Percentiles rank a stretch among this genome's conserved stretches.
Evolutionary conservation across 2,113 vertebrate genomes (phyloP).

Genomic region (Apteryx mantelli): DNA sequence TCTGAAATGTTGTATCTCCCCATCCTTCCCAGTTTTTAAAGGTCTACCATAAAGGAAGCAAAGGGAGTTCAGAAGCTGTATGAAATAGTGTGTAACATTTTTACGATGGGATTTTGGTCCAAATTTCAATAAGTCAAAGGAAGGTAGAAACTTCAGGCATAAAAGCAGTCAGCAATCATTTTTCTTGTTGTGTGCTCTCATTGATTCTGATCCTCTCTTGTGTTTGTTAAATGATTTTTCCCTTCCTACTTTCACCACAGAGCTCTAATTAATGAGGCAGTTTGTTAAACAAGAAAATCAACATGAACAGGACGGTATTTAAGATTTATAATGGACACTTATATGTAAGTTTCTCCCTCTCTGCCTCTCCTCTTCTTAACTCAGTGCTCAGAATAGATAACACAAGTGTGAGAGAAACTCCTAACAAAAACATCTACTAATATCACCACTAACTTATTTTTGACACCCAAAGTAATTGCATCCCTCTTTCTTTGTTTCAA

Average conservation of each 20-base stretch:
- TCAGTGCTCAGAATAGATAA: neutral
- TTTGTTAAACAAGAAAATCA: neutral
- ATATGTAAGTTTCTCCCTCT: neutral
- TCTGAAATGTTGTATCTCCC: neutral
- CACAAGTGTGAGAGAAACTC: neutral
- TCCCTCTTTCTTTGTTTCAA: neutral
- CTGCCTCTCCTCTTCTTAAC: neutral
- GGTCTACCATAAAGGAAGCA: neutral
- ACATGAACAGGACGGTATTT: neutral
- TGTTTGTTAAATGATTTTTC: conserved; percentile 7
- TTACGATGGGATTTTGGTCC: neutral
- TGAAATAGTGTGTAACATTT: neutral
- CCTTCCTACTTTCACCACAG: neutral
- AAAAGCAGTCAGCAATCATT: conserved; percentile 1
- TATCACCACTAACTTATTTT: neutral
- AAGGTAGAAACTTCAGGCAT: neutral
- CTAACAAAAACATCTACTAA: neutral
- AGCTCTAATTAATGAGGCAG: neutral
- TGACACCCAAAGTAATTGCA: neutral
- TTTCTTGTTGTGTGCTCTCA: neutral
- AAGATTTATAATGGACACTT: neutral
- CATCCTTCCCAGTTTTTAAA: neutral
- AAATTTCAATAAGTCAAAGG: neutral
- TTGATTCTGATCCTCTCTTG: neutral
- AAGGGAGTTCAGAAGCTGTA: neutral